Percentiles rank a stretch among this genome's conserved stretches.
Conservation (phyloP, 2,888 invertebrate genomes). For the Luperina testacea region DNA sequence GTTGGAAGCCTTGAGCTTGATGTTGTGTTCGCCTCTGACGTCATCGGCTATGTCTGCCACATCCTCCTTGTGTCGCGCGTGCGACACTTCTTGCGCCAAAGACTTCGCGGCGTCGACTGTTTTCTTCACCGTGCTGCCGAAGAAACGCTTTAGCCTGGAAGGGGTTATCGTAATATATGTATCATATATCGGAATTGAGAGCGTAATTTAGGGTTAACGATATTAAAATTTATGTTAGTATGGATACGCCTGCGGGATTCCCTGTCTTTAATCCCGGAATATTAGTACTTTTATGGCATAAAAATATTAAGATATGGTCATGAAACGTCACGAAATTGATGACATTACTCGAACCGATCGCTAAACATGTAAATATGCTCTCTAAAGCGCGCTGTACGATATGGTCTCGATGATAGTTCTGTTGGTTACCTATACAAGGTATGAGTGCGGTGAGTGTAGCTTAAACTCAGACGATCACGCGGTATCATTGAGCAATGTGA, state of each 20-base stretch:
- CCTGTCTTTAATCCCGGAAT: not conserved
- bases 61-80: conserved; percentile 96
- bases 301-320: not conserved
- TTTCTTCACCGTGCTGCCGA: conserved; percentile 97
- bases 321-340: not conserved
- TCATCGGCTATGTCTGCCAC: conserved; percentile 96
- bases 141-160: conserved; percentile 93
- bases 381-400: not conserved
- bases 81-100: conserved; percentile 96
- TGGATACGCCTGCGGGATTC: not conserved
- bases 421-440: not conserved
- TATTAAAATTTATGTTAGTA: not conserved
- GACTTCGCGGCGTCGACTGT: conserved; percentile 97
- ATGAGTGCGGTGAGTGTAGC: not conserved
- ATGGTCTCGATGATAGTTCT: not conserved
- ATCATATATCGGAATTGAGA: not conserved
- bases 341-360: not conserved
- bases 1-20: conserved; percentile 97
- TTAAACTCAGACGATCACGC: not conserved
- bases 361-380: not conserved
- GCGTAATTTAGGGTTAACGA: not conserved
- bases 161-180: not conserved
- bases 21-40: conserved; percentile 94
- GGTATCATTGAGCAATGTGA: not conserved
- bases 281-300: not conserved